phyloP scores from a whole-genome alignment of 1,140 invertebrate species.

The Brachionus rotundiformis region DNA sequence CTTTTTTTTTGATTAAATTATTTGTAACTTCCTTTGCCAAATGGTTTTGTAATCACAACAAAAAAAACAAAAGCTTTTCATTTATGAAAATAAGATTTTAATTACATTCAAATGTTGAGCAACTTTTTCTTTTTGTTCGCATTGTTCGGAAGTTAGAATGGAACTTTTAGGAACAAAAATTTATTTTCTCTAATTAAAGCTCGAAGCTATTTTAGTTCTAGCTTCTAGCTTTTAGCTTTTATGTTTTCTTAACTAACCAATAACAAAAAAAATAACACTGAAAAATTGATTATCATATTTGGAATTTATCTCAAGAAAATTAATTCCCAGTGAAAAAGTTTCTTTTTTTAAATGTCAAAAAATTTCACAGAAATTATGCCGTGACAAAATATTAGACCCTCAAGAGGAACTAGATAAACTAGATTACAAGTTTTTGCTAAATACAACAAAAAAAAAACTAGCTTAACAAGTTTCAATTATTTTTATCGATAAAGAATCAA shows the following conservation, averaged over 20 bases:
- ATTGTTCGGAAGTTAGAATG: constrained; percentile 13
- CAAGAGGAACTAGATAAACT: constrained; percentile 1
- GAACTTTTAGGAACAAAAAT: background rate
- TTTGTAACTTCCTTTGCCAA: background rate
- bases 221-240: constrained; percentile 18
- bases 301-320: constrained; percentile 20
- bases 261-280: constrained; percentile 24
- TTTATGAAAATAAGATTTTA: background rate
- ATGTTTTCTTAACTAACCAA: constrained; percentile 1
- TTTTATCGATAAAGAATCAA: constrained; percentile 20
- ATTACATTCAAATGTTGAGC: constrained; percentile 26
- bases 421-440: background rate
- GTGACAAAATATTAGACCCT: background rate
- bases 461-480: background rate
- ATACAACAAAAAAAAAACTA: background rate
- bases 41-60: background rate
- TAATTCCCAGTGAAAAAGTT: constrained; percentile 5
- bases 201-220: background rate
- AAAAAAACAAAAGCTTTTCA: background rate
- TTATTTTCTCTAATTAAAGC: background rate
- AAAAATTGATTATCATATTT: constrained; percentile 17
- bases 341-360: constrained; percentile 23
- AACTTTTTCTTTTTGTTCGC: background rate
- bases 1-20: background rate
- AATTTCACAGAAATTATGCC: background rate